Evolutionary conservation across 2,113 vertebrate genomes (phyloP).

Genomic region (Neopipo cinnamomea): DNA sequence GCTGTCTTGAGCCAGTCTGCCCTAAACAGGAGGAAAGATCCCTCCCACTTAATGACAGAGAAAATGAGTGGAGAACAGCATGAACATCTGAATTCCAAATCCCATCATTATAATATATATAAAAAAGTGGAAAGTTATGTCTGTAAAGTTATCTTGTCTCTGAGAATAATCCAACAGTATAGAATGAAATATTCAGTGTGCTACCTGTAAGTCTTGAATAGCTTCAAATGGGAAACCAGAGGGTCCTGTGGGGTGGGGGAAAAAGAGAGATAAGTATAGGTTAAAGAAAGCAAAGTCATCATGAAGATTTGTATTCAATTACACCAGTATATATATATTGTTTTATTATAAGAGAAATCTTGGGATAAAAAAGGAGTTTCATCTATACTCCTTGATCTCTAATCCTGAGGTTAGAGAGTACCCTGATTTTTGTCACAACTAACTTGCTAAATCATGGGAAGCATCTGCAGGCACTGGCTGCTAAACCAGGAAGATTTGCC

Average conservation of each 20-base stretch:
- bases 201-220: background rate
- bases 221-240: background rate
- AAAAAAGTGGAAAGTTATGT: background rate
- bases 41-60: background rate
- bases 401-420: background rate
- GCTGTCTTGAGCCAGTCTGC: background rate
- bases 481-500: background rate
- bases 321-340: background rate
- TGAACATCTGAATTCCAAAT: background rate
- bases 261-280: background rate
- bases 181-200: background rate
- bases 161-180: background rate
- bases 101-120: background rate
- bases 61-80: background rate
- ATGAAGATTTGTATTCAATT: background rate
- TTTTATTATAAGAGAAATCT: background rate
- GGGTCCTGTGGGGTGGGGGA: background rate
- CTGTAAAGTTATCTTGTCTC: background rate
- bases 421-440: background rate
- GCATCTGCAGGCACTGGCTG: background rate
- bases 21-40: background rate
- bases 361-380: background rate
- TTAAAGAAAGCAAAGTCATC: background rate
- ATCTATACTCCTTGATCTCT: background rate
- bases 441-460: background rate